These are phyloP conservation scores for Pheosia gnoma DNA, from an alignment of 2,888 invertebrate genomes.

Conservation along the genomic window DNA sequence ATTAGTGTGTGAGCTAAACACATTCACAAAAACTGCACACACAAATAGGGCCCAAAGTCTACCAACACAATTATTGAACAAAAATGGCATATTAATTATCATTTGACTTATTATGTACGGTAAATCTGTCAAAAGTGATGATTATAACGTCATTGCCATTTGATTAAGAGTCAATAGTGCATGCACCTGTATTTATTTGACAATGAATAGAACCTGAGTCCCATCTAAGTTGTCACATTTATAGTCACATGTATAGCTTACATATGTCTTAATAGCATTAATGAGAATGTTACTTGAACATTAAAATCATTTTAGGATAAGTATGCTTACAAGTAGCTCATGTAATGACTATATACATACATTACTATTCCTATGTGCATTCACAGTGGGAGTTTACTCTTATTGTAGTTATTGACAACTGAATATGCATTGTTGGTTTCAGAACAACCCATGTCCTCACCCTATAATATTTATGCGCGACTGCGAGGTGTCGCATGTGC, in stretches of 20 bases:
- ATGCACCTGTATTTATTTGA: neutral
- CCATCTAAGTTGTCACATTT: neutral
- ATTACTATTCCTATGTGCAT: no score
- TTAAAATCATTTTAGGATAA: neutral
- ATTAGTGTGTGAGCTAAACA: no score
- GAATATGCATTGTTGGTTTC: conserved; percentile 58
- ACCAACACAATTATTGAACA: no score
- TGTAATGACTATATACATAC: no score
- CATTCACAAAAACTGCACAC: no score
- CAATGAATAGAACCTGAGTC: neutral
- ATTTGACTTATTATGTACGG: no score
- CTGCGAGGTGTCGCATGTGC: conserved; percentile 90
- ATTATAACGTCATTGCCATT: neutral
- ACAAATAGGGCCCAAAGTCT: no score
- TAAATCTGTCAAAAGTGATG: no score
- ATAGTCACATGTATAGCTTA: no score
- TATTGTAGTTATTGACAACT: neutral
- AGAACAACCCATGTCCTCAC: conserved; percentile 93
- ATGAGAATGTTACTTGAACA: neutral
- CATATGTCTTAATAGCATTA: neutral
- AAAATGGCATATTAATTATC: no score
- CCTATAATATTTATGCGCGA: conserved; percentile 94
- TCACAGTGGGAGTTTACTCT: no score
- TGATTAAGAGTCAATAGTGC: conserved; percentile 5
- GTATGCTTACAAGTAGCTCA: neutral